Evolutionary conservation across 1,140 invertebrate genomes (phyloP).

Genomic region (Nebria ingens): DNA sequence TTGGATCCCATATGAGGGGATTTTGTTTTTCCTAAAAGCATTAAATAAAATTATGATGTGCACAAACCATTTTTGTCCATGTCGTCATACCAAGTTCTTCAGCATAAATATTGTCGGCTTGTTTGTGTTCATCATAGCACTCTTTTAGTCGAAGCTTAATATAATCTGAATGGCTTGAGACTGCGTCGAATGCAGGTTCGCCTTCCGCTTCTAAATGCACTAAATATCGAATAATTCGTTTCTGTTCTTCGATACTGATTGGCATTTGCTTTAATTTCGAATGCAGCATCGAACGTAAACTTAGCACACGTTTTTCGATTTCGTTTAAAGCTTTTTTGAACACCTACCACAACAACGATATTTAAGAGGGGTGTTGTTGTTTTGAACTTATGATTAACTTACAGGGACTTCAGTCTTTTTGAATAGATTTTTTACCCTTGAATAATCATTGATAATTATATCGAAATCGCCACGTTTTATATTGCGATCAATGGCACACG

Average conservation of each 20-base stretch:
- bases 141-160: constrained; percentile 53
- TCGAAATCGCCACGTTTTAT: constrained; percentile 93
- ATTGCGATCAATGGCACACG: constrained; percentile 86
- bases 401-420: constrained; percentile 84
- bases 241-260: constrained; percentile 85
- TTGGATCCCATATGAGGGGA: constrained; percentile 20
- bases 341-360: constrained; percentile 40
- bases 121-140: constrained; percentile 46
- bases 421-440: constrained; percentile 91
- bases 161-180: constrained; percentile 68
- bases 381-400: constrained; percentile 36
- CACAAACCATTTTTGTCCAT: too few relatives aligned
- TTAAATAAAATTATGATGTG: too few relatives aligned
- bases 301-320: constrained; percentile 79
- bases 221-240: constrained; percentile 73
- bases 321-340: constrained; percentile 81
- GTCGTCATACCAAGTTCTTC: constrained; percentile 19
- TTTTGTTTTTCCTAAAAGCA: constrained; percentile 16
- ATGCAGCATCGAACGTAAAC: constrained; percentile 69
- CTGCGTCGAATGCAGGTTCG: constrained; percentile 90
- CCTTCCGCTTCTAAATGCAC: constrained; percentile 61
- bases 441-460: constrained; percentile 95
- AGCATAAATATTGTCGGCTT: constrained; percentile 35
- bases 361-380: too few relatives aligned
- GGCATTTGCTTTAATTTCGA: constrained; percentile 81